phyloP scores from a whole-genome alignment of 2,113 vertebrate genomes.

The Polypterus senegalus region DNA sequence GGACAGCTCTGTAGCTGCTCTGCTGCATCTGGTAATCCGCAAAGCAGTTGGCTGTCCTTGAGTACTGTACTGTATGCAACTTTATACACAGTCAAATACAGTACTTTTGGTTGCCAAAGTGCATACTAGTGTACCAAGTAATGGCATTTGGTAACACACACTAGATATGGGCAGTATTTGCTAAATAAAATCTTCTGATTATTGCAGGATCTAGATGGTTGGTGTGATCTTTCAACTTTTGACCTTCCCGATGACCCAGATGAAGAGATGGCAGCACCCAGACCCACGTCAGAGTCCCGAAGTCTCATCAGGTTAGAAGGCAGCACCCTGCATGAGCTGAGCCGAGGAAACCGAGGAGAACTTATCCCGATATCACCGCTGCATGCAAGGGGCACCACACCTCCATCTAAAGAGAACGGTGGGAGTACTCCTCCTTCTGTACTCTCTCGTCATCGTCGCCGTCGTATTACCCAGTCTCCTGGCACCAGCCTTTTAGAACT shows the following conservation, averaged over 20 bases:
- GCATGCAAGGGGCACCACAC: constrained; percentile 36
- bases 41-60: no score
- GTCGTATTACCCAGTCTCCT: constrained; percentile 68
- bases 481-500: constrained; percentile 46
- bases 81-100: not conserved
- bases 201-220: constrained; percentile 73
- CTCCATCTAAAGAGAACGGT: constrained; percentile 10
- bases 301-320: constrained; percentile 77
- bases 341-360: constrained; percentile 79
- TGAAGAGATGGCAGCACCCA: constrained; percentile 24
- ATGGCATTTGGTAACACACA: no score
- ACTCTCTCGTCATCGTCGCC: constrained; percentile 68
- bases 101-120: not conserved
- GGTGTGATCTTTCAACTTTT: constrained; percentile 85
- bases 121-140: no score
- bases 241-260: constrained; percentile 66
- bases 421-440: constrained; percentile 67
- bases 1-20: no score
- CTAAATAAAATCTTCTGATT: not conserved
- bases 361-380: constrained; percentile 88
- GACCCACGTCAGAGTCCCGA: constrained; percentile 39
- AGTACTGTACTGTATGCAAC: no score
- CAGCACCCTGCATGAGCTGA: constrained; percentile 80
- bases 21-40: no score
- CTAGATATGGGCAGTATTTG: no score